phyloP scores from a whole-genome alignment of 2,113 vertebrate genomes.

The Festucalex cinctus region DNA sequence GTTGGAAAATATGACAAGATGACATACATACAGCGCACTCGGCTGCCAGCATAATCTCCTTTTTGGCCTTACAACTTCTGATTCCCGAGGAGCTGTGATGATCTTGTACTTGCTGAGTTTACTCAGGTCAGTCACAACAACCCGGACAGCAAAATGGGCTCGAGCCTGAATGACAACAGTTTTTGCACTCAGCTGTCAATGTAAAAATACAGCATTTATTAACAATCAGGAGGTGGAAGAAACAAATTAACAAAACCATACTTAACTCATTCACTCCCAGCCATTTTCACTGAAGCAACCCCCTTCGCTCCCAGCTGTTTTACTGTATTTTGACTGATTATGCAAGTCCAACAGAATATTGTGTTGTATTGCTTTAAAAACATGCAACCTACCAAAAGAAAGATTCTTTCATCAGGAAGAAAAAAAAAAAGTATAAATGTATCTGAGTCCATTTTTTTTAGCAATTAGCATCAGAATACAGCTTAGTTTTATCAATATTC shows the following conservation, averaged over 20 bases:
- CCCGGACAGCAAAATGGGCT: background rate
- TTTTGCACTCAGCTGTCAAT: background rate
- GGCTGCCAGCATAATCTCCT: slow-evolving; percentile 13
- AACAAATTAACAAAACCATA: background rate
- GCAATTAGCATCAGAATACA: no score
- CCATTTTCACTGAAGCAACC: no score
- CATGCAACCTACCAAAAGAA: no score
- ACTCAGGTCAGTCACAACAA: slow-evolving; percentile 1
- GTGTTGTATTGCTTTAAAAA: no score
- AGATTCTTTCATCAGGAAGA: no score
- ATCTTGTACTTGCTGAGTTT: background rate
- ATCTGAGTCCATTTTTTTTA: no score
- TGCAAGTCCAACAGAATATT: no score
- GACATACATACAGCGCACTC: background rate
- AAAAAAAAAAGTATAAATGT: no score
- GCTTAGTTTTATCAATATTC: no score
- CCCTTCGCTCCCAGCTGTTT: no score
- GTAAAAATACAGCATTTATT: background rate
- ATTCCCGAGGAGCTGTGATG: slow-evolving; percentile 16
- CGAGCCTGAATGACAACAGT: slow-evolving; percentile 11
- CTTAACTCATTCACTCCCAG: no score
- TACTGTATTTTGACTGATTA: no score
- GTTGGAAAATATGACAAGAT: slow-evolving; percentile 4
- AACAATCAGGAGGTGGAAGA: background rate
- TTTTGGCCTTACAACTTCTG: slow-evolving; percentile 3